These are phyloP conservation scores for Ectemnius lituratus DNA, from an alignment of 2,888 invertebrate genomes.

Conservation along the genomic window DNA sequence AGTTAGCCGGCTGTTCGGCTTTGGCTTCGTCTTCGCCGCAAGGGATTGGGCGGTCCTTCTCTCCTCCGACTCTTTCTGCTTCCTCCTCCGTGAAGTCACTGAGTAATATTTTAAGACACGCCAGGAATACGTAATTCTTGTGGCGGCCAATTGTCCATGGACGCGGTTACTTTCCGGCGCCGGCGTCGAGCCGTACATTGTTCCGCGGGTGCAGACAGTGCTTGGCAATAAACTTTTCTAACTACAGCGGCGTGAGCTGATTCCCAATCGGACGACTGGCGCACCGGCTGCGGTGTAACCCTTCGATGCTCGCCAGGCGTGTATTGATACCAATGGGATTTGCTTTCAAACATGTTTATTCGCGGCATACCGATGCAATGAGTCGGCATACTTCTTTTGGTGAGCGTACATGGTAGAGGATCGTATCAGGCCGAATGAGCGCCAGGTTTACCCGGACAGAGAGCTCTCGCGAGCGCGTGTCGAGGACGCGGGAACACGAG, in stretches of 20 bases:
- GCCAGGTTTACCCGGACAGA: neutral
- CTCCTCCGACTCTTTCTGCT: too few relatives aligned
- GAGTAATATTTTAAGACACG: conserved; percentile 28
- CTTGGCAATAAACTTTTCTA: neutral
- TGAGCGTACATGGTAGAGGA: neutral
- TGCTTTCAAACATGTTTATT: neutral
- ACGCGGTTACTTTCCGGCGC: neutral
- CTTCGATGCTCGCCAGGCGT: too few relatives aligned
- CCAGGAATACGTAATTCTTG: conserved; percentile 17
- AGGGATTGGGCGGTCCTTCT: too few relatives aligned
- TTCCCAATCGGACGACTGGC: neutral
- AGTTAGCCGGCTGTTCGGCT: conserved; percentile 28
- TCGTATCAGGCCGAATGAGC: neutral
- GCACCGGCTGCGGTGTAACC: too few relatives aligned
- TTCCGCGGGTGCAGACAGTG: too few relatives aligned
- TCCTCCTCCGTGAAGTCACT: conserved; percentile 21
- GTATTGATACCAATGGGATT: too few relatives aligned
- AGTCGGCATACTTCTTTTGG: neutral
- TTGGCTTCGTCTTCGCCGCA: too few relatives aligned
- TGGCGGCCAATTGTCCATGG: neutral
- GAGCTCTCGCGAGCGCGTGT: neutral
- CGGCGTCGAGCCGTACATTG: neutral
- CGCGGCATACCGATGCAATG: neutral
- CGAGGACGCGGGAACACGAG: neutral
- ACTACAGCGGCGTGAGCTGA: conserved; percentile 2